These are phyloP conservation scores for Sesia bembeciformis DNA, from an alignment of 2,888 invertebrate genomes.

Conservation along the genomic window DNA sequence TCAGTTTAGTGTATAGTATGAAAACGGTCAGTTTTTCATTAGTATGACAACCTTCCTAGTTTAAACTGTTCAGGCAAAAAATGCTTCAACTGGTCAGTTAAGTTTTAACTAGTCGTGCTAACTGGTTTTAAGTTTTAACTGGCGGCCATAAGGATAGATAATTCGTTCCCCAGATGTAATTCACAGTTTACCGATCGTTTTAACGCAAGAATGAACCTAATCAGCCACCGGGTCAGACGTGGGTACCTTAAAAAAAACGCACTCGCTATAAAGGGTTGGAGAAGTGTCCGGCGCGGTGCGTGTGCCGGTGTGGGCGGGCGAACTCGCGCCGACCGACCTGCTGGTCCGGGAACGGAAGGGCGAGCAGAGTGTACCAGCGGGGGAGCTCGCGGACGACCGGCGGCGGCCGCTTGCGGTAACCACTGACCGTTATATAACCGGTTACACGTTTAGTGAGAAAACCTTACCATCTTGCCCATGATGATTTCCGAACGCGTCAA, in stretches of 20 bases:
- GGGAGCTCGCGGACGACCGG: conserved; percentile 77
- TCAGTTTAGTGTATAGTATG: too few relatives aligned
- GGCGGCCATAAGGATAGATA: neutral
- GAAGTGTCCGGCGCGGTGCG: conserved; percentile 89
- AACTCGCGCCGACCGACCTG: conserved; percentile 91
- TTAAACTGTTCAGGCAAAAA: too few relatives aligned
- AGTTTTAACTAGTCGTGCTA: too few relatives aligned
- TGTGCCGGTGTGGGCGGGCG: conserved; percentile 80
- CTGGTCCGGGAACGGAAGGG: conserved; percentile 94
- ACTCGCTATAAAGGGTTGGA: conserved; percentile 83
- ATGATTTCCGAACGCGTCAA: too few relatives aligned
- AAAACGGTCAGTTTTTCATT: too few relatives aligned
- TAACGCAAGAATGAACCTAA: neutral
- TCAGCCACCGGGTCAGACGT: conserved; percentile 55
- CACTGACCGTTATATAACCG: conserved; percentile 23
- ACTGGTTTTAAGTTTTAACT: too few relatives aligned
- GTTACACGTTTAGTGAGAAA: neutral
- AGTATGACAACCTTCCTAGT: too few relatives aligned
- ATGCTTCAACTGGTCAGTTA: too few relatives aligned
- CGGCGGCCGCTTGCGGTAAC: conserved; percentile 41
- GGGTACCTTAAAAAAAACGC: conserved; percentile 63
- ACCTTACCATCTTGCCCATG: too few relatives aligned
- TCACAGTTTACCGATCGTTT: neutral
- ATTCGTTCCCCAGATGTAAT: neutral
- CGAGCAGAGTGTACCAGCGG: conserved; percentile 92